Percentiles rank a stretch among this genome's conserved stretches.
Conservation (phyloP, 2,113 vertebrate genomes). For the Tachycineta bicolor region DNA sequence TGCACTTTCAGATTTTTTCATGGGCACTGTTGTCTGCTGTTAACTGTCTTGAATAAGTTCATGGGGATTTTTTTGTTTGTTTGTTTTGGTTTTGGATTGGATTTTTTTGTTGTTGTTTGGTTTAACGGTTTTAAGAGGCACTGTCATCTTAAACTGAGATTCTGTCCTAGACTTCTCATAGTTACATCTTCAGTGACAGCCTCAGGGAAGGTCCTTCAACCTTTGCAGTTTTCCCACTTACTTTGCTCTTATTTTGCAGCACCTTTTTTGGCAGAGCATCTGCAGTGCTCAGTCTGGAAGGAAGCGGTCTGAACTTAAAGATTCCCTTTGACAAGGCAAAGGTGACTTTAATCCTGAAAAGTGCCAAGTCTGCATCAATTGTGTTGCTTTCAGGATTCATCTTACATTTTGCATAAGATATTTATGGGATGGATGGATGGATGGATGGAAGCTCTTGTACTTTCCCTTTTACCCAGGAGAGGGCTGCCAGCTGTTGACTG, state of each 20-base stretch:
- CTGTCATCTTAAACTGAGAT: not conserved
- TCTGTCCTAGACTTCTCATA: not conserved
- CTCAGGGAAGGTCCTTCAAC: not conserved
- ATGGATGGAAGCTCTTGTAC: not conserved
- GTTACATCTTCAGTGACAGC: not conserved
- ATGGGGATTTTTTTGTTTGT: accelerated
- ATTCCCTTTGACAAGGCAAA: not conserved
- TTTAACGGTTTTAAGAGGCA: not conserved
- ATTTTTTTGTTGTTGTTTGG: not conserved
- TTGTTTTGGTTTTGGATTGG: not conserved
- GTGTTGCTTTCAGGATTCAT: not conserved
- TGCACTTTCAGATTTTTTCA: not conserved
- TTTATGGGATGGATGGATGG: not conserved
- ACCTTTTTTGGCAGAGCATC: not conserved
- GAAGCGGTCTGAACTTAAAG: not conserved
- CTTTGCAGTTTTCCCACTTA: not conserved
- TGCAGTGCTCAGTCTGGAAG: not conserved
- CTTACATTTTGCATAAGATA: not conserved
- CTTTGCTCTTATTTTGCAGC: not conserved
- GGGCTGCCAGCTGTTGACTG: not conserved
- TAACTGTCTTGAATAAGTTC: not conserved
- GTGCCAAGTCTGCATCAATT: not conserved
- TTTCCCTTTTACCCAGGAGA: not conserved
- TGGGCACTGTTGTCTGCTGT: not conserved
- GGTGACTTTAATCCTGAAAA: not conserved